phyloP scores from a whole-genome alignment of 2,888 invertebrate genomes.

The Ashinkailepas kermadecensis region DNA sequence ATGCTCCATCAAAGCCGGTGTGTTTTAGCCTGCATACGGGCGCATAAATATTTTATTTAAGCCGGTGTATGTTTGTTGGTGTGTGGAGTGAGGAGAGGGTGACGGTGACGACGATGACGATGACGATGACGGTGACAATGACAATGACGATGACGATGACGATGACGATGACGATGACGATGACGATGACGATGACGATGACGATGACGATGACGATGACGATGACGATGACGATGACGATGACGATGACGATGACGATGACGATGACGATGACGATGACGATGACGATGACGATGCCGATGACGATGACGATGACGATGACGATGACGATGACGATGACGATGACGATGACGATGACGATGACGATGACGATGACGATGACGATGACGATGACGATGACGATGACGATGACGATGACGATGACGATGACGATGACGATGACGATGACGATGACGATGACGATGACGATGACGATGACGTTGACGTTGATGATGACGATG shows the following conservation, averaged over 20 bases:
- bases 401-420: constrained; percentile 14
- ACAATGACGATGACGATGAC: constrained; percentile 14
- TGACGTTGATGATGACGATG: too few species aligned
- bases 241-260: background rate
- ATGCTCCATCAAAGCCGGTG: too few species aligned
- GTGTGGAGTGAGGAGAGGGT: too few species aligned
- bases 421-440: constrained; percentile 14
- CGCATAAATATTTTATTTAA: too few species aligned
- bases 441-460: constrained; percentile 14
- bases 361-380: constrained; percentile 14
- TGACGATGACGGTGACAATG: too few species aligned
- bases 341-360: constrained; percentile 14
- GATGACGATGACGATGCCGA: too few species aligned
- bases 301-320: constrained; percentile 14
- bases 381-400: constrained; percentile 14
- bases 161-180: constrained; percentile 14
- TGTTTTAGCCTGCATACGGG: too few species aligned
- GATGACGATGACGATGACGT: constrained; percentile 14
- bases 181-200: constrained; percentile 14
- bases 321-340: constrained; percentile 14
- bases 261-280: background rate
- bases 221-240: too few species aligned
- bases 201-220: constrained; percentile 14
- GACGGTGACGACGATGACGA: too few species aligned
- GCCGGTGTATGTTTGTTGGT: too few species aligned